Percentiles rank a stretch among this genome's conserved stretches.
Evolutionary conservation across 2,888 invertebrate species (phyloP).

Genomic region (Eremobia ochroleuca): DNA sequence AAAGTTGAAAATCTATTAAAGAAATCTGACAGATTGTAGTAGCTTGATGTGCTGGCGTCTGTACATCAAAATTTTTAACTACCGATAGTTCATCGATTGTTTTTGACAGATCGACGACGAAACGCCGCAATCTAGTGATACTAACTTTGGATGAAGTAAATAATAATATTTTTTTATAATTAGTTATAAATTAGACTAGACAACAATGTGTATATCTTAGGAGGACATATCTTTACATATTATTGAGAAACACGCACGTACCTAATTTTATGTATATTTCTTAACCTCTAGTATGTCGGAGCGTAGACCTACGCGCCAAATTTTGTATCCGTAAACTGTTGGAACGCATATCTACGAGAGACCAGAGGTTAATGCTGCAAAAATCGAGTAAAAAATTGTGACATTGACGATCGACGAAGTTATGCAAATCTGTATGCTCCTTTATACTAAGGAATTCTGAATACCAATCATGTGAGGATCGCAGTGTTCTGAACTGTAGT

Average conservation of each 20-base stretch:
- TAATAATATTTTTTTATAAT: not conserved
- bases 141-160: not conserved
- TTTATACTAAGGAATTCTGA: not conserved
- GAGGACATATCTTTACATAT: constrained; percentile 49
- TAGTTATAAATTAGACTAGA: constrained; percentile 61
- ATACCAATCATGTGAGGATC: not conserved
- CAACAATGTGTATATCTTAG: constrained; percentile 11
- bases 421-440: not conserved
- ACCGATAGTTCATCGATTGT: not conserved
- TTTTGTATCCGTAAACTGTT: too few species aligned
- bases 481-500: not conserved
- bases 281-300: too few species aligned
- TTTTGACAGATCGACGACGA: not conserved
- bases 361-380: too few species aligned
- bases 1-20: too few species aligned
- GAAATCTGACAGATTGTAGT: too few species aligned
- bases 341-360: too few species aligned
- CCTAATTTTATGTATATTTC: not conserved
- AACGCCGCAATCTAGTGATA: not conserved
- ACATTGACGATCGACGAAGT: not conserved
- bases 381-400: too few species aligned
- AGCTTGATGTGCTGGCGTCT: too few species aligned
- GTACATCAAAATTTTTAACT: not conserved
- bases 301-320: too few species aligned
- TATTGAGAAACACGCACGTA: not conserved